A percentile compares a stretch with the other conserved stretches of the same genome.
These are phyloP conservation scores for Oeneis ivallda DNA, from an alignment of 2,888 invertebrate genomes.

Conservation along the genomic window DNA sequence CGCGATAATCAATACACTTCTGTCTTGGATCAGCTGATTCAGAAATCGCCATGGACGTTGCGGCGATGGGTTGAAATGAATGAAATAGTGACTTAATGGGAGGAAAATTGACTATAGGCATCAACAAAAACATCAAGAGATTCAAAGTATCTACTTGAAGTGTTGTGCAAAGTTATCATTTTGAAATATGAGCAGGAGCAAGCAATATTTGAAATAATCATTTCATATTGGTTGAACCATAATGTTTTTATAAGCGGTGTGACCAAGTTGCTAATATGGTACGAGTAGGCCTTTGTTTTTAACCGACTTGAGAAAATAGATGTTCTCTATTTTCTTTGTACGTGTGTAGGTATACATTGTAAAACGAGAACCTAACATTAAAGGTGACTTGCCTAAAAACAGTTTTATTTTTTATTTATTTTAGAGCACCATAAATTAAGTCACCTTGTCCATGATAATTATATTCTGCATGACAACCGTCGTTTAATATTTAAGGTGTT, in stretches of 20 bases:
- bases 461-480: too few species aligned
- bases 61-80: too few species aligned
- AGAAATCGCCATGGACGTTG: too few species aligned
- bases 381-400: neutral
- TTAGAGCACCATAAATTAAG: neutral
- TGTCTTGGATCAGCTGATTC: too few species aligned
- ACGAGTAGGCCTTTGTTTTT: neutral
- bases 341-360: neutral
- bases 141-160: neutral
- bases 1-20: too few species aligned
- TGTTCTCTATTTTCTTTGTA: neutral
- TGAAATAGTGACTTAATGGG: too few species aligned
- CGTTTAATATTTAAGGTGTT: neutral
- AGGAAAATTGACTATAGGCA: too few species aligned
- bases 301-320: neutral
- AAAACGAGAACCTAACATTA: too few species aligned
- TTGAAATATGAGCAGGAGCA: neutral
- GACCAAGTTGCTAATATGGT: slow-evolving; percentile 10
- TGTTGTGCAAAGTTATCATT: slow-evolving; percentile 9
- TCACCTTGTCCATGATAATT: too few species aligned
- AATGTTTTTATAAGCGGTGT: slow-evolving; percentile 23
- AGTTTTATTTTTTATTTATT: neutral
- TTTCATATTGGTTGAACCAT: neutral
- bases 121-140: too few species aligned
- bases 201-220: slow-evolving; percentile 14